phyloP scores from a whole-genome alignment of 2,113 vertebrate genomes.

The Origma solitaria region DNA sequence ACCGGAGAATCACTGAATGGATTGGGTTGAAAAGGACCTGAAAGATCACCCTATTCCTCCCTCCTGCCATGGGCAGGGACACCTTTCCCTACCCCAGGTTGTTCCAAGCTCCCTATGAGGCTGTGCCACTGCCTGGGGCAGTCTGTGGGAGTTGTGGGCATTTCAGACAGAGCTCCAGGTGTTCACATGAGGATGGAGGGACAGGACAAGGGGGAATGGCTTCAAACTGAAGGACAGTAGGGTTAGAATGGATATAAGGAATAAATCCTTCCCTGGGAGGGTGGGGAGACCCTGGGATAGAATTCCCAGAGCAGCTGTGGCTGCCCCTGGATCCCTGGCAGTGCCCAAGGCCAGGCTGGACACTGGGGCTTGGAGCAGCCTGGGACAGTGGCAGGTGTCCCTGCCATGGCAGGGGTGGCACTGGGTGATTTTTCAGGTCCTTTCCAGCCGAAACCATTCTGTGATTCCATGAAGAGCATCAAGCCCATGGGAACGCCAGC shows the following conservation, averaged over 20 bases:
- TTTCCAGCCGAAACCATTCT: not conserved
- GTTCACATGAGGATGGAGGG: too few species aligned
- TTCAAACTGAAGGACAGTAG: not conserved
- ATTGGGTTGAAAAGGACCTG: not conserved
- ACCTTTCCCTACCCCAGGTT: not conserved
- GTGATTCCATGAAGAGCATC: not conserved
- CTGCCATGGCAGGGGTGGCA: not conserved
- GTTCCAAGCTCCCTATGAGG: not conserved
- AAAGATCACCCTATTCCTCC: not conserved
- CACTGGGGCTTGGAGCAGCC: not conserved
- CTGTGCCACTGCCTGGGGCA: not conserved
- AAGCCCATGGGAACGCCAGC: not conserved
- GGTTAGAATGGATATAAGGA: not conserved
- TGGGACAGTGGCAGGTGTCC: not conserved
- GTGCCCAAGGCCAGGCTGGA: not conserved
- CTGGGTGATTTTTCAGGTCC: rapidly evolving
- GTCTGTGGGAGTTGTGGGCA: too few species aligned
- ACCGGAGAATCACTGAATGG: not conserved
- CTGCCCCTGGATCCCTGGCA: not conserved
- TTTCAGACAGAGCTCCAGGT: too few species aligned
- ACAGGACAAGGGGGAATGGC: too few species aligned
- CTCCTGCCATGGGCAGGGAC: not conserved
- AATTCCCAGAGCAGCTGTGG: not conserved
- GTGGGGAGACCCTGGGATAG: not conserved
- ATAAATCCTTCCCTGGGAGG: not conserved